phyloP scores from a whole-genome alignment of 2,797 vertebrate genomes.

The Craterocephalus amniculus region DNA sequence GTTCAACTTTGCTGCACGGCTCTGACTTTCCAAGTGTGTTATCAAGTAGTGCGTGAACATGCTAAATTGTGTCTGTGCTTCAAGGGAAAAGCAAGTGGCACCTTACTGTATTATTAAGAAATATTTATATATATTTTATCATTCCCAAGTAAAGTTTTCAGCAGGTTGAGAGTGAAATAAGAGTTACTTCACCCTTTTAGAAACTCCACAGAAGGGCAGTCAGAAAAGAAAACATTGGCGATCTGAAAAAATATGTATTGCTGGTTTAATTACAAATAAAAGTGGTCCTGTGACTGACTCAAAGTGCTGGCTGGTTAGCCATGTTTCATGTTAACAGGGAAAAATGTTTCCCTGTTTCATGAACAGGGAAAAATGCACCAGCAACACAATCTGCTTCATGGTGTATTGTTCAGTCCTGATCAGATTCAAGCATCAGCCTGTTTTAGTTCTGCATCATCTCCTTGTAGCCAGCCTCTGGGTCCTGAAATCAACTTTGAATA shows the following conservation, averaged over 20 bases:
- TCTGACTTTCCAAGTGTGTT: slow-evolving; percentile 16
- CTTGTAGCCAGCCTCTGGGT: slow-evolving; percentile 15
- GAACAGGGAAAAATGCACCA: not conserved
- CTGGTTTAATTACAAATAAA: no score
- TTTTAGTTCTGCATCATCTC: slow-evolving; percentile 13
- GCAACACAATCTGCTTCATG: not conserved
- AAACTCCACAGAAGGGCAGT: no score
- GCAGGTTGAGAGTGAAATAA: no score
- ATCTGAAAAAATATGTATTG: no score
- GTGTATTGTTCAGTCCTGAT: not conserved
- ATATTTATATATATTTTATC: slow-evolving; percentile 15
- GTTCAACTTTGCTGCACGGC: slow-evolving; percentile 22
- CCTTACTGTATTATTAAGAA: slow-evolving; percentile 19
- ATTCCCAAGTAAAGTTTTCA: not conserved
- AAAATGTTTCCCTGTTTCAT: no score
- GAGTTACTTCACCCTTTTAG: not conserved
- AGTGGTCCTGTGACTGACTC: no score
- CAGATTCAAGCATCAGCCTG: slow-evolving; percentile 6
- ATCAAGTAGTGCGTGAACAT: slow-evolving; percentile 43
- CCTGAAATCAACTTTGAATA: slow-evolving; percentile 44
- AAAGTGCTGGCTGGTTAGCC: not conserved
- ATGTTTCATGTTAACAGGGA: slow-evolving; percentile 9
- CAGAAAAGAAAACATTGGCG: no score
- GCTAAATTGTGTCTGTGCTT: slow-evolving; percentile 46
- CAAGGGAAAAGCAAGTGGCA: slow-evolving; percentile 22